Evolutionary conservation across 2,113 vertebrate species (phyloP).

Genomic region (Anser cygnoides): DNA sequence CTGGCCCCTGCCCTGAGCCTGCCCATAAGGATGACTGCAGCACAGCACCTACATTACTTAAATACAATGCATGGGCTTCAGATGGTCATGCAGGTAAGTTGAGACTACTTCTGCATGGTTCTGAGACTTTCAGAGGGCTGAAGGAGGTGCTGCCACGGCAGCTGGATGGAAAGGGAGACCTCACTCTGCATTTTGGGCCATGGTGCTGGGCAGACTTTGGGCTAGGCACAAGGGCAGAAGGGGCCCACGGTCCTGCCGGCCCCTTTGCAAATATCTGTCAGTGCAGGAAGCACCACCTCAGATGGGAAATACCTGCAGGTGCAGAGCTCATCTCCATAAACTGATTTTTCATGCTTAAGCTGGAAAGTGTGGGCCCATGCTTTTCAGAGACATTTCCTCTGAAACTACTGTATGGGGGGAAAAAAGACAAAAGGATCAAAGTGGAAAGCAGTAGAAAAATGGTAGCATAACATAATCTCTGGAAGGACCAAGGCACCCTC

Average conservation of each 20-base stretch:
- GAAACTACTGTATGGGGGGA: neutral
- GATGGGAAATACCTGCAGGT: neutral
- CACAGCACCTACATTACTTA: fast-evolving
- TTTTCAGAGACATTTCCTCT: neutral
- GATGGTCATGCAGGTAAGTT: neutral
- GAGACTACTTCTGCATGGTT: neutral
- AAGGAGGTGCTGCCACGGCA: neutral
- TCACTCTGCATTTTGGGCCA: neutral
- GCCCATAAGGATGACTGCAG: neutral
- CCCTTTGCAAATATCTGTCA: neutral
- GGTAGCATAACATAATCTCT: neutral
- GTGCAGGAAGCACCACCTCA: neutral
- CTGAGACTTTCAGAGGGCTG: neutral
- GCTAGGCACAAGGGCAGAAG: neutral
- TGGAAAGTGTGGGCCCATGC: fast-evolving
- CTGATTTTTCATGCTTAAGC: neutral
- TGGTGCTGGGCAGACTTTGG: neutral
- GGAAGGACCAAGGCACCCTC: neutral
- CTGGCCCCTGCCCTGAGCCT: neutral
- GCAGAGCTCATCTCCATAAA: neutral
- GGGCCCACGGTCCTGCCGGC: neutral
- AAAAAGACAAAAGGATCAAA: neutral
- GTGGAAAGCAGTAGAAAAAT: neutral
- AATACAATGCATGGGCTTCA: neutral
- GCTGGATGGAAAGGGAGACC: neutral